Base-by-base conservation (phyloP, 2,113 vertebrate genomes). In the Struthio camelus region DNA sequence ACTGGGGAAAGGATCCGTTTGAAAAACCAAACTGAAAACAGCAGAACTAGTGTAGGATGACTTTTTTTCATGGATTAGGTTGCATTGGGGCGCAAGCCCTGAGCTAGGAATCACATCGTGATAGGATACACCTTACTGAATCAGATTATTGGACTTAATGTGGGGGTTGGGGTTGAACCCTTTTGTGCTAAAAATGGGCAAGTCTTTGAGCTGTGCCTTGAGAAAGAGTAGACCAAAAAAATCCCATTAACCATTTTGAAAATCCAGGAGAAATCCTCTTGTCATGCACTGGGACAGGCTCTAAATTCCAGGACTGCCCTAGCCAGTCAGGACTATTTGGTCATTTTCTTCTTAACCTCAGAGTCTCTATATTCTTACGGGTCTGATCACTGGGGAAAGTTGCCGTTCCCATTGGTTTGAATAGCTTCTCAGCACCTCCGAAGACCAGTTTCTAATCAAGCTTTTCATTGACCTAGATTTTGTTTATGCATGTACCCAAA, bases 11-110 rank as follows among this genome's bases (percentile, higher is more conserved):
- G 44, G 30, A 13, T 50, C 27, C 1, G 23, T 44, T 54, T 61
- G 79, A 87, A 96, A 95, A 93, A 62, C 23, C 80, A 95, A 77
- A 23, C 34, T 73, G 24, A 85, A 95, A 92, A 64, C 46, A 78
- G 44, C 50, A 54, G 59, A 62, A 85, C 7, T 80, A 25, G 19
- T 25, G 5, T 27, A 40, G 58, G 58, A 25, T n/a, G 4, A 36
- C 16, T 66, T 58, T 25, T 56, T 16, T n/a, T 81, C 51, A 28
- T 34, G 14, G 10, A 50, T 15, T 58, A 72, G 34, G 40, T 91
- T 81, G 24, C 6, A 2, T 19, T 11, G 20, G 34, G 34, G 24
- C 30, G 18, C 15, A 58, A 58, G 30, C 50, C 67, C 34, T 78
- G 56, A 76, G 34, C 50, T 34, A 34, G 66, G 27, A 10, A 10